phyloP scores from a whole-genome alignment of 2,888 invertebrate genomes.

The Crematogaster levior region DNA sequence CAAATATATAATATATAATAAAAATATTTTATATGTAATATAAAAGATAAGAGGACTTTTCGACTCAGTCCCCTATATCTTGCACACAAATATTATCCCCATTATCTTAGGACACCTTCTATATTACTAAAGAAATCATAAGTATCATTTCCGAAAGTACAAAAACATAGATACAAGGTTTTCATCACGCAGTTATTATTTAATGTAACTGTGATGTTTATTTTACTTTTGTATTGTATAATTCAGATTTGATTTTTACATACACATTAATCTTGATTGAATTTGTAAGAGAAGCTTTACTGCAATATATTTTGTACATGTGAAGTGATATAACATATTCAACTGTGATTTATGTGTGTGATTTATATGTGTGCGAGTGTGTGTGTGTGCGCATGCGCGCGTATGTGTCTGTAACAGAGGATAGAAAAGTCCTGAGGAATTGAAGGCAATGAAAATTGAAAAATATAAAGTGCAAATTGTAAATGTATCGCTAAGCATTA shows the following conservation, averaged over 20 bases:
- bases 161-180: constrained; percentile 14
- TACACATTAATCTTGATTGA: not conserved
- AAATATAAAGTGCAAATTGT: constrained; percentile 7
- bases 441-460: not conserved
- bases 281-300: not conserved
- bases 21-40: not conserved
- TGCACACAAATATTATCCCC: no score
- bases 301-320: constrained; percentile 23
- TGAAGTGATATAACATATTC: constrained; percentile 1
- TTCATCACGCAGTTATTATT: constrained; percentile 8
- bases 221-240: constrained; percentile 1
- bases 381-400: no score
- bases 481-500: no score
- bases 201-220: not conserved
- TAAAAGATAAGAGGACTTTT: no score
- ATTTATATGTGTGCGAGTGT: no score
- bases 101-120: no score
- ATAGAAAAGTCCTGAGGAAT: not conserved
- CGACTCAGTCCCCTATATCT: no score
- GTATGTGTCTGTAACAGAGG: not conserved
- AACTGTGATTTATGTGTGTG: constrained; percentile 20
- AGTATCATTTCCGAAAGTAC: constrained; percentile 27
- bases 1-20: no score
- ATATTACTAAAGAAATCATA: not conserved
- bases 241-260: not conserved